Evolutionary conservation across 2,113 vertebrate genomes (phyloP), one percentile per base, ranked within the genome.

Genomic region (Regulus satrapa): DNA sequence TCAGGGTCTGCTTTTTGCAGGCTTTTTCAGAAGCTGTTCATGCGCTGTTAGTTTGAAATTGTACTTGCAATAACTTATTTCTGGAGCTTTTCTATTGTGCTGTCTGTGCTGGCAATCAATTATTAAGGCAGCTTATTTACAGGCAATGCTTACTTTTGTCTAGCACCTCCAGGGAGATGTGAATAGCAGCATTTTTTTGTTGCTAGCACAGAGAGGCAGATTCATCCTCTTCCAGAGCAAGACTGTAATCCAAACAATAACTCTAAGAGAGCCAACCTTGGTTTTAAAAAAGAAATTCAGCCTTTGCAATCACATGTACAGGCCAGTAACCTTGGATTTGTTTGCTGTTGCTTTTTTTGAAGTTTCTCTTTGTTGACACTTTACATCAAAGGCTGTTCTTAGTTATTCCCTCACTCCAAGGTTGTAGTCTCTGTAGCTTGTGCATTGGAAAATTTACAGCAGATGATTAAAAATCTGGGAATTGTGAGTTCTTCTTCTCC

Each of bases 101-200:
- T 88, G 25, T 66, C 51, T 90, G 45, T 80, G 55, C n/a, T 67
- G 51, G 75, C 82, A 88, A 93, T 96, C 92, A 95, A 92, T 96
- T 95, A 96, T 77, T 51, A 69, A 92, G 89, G 93, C 88, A 94
- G 74, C 16, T 95, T 96, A 89, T 97, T 92, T 96, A 95, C 67
- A 85, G 88, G 56, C 28, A 2, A 36, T 4, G 7, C 67, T 94
- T 94, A 36, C 71, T 95, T 94, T 91, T 66, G 76, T 89, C 89
- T 83, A 83, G 69, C 71, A 80, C 78, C 59, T 93, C 64, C 95
- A 81, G 48, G 77, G 79, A 94, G 85, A 88, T 71, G 85, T 92
- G 92, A 94, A 85, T 62, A 85, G 67, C 43, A 85, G 73, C 87
- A 80, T 73, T 96, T 95, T 95, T 76, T 93, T 0, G 4, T 66